Base-by-base conservation (phyloP, 2,113 vertebrate species). In the Tenrec ecaudatus region DNA sequence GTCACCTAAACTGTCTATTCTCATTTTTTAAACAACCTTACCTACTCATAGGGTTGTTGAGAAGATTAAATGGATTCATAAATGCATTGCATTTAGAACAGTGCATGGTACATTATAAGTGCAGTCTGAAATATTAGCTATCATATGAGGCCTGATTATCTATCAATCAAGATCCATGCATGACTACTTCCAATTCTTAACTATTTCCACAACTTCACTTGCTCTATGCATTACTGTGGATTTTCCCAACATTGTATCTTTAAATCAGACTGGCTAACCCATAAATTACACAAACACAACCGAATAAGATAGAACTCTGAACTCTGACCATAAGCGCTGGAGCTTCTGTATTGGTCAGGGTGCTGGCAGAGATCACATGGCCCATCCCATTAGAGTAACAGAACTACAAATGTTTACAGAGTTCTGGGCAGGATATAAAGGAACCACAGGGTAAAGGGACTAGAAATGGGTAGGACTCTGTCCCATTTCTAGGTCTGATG, bases 281-380 rank as follows among this genome's bases (percentile, higher is more conserved):
- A 66, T 25, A 36, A 38, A 85, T 89, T 86, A 95, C 69, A 36
- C 62, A 95, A 84, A 91, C 15, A 91, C 79, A 95, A 88, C 47
- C 12, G 47, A 53, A 53, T 53, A 53, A 53, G 47, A 12, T 69
- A 81, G 1, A 40, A 87, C 88, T 57, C 82, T 29, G 85, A 82
- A 66, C 73, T 93, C 92, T 96, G 91, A 83, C 82, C 58, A 84
- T n/a, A 92, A 95, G 75, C 93, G 93, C 92, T 91, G 58, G 47
- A 88, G 88, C 80, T 47, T 91, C 82, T 80, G 25, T 27, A 75
- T 93, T 75, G 91, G 77, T 95, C 68, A 92, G 81, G 78, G 47
- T 93, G 31, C 57, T 78, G 92, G 57, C 92, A 93, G 87, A 94
- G 95, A 94, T 85, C 88, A 96, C 93, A 96, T 83, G 90, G 88